These are phyloP conservation scores for Anguilla japonica DNA, from an alignment of 2,113 vertebrate species.

Conservation along the genomic window DNA sequence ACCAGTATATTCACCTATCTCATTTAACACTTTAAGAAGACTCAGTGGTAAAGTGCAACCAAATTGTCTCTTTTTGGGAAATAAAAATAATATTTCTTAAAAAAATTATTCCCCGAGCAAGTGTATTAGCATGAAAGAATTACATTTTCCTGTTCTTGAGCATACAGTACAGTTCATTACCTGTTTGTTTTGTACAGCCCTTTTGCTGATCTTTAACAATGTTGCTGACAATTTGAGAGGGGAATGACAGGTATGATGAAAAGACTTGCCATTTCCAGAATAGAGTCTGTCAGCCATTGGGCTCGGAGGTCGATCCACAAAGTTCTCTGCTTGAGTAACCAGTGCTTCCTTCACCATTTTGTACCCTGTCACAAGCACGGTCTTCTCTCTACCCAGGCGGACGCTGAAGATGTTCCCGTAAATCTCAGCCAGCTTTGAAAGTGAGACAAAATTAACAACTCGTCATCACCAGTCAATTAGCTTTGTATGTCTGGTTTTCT, in stretches of 20 bases:
- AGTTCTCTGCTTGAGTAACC: conserved; percentile 67
- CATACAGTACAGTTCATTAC: not conserved
- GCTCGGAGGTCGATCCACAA: conserved; percentile 57
- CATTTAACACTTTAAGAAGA: no score
- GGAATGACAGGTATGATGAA: not conserved
- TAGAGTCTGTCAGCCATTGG: conserved; percentile 55
- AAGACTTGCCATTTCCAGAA: conserved; percentile 66
- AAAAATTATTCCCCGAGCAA: no score
- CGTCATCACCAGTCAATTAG: not conserved
- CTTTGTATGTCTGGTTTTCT: not conserved
- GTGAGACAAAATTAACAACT: conserved; percentile 32
- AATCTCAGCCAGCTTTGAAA: conserved; percentile 61
- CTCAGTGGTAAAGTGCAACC: no score
- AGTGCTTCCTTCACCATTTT: conserved; percentile 78
- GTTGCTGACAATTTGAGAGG: not conserved
- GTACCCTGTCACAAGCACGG: conserved; percentile 67
- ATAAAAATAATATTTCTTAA: no score
- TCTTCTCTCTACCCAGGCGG: conserved; percentile 28
- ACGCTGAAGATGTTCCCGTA: conserved; percentile 70
- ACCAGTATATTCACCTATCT: no score
- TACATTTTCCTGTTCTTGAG: no score
- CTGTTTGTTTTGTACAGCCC: not conserved
- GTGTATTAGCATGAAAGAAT: no score
- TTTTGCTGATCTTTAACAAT: not conserved
- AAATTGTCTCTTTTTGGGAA: no score